phyloP scores from a whole-genome alignment of 2,113 vertebrate species.

The Struthio camelus region DNA sequence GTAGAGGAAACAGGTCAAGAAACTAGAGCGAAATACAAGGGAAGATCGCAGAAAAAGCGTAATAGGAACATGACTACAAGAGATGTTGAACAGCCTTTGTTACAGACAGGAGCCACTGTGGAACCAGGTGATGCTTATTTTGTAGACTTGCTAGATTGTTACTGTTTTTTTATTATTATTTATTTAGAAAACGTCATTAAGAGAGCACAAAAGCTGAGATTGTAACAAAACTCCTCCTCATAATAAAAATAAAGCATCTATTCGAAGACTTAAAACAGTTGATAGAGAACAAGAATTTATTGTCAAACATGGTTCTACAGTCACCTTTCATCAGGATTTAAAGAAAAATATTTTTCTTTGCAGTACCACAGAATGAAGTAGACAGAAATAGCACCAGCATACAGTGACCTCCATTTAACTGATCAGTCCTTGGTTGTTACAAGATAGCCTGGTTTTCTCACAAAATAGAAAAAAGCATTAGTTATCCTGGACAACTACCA shows the following conservation, averaged over 20 bases:
- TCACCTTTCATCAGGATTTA: neutral
- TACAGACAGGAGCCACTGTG: neutral
- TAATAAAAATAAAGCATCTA: neutral
- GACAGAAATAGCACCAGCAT: neutral
- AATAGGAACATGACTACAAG: neutral
- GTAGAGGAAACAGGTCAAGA: neutral
- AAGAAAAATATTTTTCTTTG: neutral
- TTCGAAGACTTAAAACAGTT: neutral
- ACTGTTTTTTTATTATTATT: neutral
- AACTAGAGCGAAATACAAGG: neutral
- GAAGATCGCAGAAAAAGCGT: neutral
- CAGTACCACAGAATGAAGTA: neutral
- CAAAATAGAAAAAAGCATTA: neutral
- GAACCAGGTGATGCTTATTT: neutral
- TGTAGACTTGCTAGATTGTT: neutral
- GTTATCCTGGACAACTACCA: conserved; percentile 53
- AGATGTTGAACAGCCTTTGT: neutral
- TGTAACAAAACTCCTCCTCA: neutral
- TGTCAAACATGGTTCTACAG: neutral
- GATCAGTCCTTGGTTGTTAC: neutral
- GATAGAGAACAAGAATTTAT: neutral
- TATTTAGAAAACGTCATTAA: neutral
- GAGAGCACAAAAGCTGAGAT: neutral
- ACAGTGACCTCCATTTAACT: conserved; percentile 1
- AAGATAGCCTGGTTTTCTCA: conserved; percentile 13